Percentiles rank a stretch among this genome's conserved stretches.
Conservation (phyloP, 2,113 vertebrate genomes). For the Thamnophis sirtalis region DNA sequence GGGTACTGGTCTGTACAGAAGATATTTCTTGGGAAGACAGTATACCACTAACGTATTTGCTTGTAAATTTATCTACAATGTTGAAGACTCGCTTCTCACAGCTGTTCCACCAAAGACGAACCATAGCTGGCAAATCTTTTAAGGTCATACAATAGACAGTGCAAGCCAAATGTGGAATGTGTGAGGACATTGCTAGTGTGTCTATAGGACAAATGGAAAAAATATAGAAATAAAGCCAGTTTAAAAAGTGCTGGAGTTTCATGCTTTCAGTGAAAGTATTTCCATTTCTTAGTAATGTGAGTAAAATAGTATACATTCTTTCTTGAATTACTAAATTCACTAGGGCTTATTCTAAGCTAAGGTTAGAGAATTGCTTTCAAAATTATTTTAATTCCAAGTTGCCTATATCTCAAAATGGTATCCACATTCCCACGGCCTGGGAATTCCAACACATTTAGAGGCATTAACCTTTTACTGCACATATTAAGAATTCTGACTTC, state of each 20-base stretch:
- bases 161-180: constrained; percentile 91
- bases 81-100: constrained; percentile 93
- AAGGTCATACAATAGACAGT: constrained; percentile 88
- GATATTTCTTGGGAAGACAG: constrained; percentile 93
- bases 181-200: constrained; percentile 69
- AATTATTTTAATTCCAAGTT: not conserved
- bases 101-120: constrained; percentile 95
- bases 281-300: not conserved
- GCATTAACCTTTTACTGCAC: not conserved
- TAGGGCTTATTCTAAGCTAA: not conserved
- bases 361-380: not conserved
- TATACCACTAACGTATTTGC: constrained; percentile 85
- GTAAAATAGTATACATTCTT: not conserved
- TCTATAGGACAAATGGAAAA: constrained; percentile 62
- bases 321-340: not conserved
- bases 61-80: constrained; percentile 91
- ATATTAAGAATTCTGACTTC: not conserved
- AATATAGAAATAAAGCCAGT: not conserved
- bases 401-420: not conserved
- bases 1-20: constrained; percentile 88
- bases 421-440: not conserved
- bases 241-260: not conserved
- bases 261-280: not conserved
- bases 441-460: not conserved
- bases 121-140: constrained; percentile 94